Evolutionary conservation across 1,140 invertebrate species (phyloP).

Genomic region (Zaprionus davidi): DNA sequence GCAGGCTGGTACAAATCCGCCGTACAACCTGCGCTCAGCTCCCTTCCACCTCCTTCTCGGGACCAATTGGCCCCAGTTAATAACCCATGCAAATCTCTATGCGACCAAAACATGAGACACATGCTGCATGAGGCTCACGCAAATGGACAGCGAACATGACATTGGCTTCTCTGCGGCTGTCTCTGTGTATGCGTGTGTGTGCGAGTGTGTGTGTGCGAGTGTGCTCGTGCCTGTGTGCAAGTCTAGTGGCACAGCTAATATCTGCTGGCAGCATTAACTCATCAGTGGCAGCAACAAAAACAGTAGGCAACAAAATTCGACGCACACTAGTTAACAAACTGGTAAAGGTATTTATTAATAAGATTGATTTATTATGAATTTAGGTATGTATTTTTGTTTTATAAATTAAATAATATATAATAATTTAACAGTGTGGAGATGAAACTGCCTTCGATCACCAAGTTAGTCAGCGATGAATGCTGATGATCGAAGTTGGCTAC

Average conservation of each 20-base stretch:
- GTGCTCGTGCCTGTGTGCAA: conserved; percentile 11
- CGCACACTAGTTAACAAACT: not conserved
- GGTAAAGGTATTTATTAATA: too few relatives aligned
- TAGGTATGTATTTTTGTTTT: too few relatives aligned
- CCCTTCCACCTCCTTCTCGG: not conserved
- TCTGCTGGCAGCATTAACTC: conserved; percentile 73
- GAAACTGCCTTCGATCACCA: too few relatives aligned
- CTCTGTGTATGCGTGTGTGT: not conserved
- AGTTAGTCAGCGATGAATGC: too few relatives aligned
- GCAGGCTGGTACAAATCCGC: conserved; percentile 37
- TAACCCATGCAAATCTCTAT: conserved; percentile 76
- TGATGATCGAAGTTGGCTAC: too few relatives aligned
- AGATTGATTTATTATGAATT: not conserved
- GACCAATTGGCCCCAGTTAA: conserved; percentile 57
- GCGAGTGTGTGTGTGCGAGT: conserved; percentile 28
- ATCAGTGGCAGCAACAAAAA: conserved; percentile 49
- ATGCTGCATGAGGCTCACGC: conserved; percentile 30
- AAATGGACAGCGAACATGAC: conserved; percentile 61
- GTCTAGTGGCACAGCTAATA: conserved; percentile 57
- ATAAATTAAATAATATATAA: too few relatives aligned
- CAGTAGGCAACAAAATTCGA: conserved; percentile 24
- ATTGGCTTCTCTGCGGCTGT: conserved; percentile 39
- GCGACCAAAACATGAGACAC: conserved; percentile 53
- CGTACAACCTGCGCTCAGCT: not conserved
- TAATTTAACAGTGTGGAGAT: too few relatives aligned